phyloP scores from a whole-genome alignment of 1,140 invertebrate species.

The Zophobas morio region DNA sequence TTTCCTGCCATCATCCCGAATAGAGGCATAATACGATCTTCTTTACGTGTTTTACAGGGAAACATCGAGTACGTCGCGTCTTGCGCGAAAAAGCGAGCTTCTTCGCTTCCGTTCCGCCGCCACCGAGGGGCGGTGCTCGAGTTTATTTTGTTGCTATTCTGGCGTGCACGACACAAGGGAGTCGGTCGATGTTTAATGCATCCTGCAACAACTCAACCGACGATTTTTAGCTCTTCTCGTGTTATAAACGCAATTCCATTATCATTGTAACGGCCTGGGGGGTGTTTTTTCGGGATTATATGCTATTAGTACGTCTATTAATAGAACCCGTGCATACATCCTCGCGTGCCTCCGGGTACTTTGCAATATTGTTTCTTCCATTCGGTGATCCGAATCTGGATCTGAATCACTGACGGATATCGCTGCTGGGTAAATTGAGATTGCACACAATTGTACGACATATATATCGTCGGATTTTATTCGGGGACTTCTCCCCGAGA shows the following conservation, averaged over 20 bases:
- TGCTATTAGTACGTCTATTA: conserved; percentile 25
- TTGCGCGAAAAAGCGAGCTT: conserved; percentile 1
- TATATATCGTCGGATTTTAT: conserved; percentile 31
- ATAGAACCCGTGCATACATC: conserved; percentile 15
- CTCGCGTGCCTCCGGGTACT: conserved; percentile 30
- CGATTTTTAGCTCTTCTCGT: background rate
- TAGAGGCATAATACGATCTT: background rate
- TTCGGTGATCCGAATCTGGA: conserved; percentile 36
- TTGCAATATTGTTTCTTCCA: conserved; percentile 42
- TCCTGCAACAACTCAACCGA: background rate
- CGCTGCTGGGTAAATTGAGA: conserved; percentile 35
- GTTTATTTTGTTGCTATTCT: background rate
- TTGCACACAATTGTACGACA: conserved; percentile 42
- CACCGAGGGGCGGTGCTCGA: background rate
- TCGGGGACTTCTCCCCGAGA: conserved; percentile 19
- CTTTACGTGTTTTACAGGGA: conserved; percentile 4
- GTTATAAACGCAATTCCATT: background rate
- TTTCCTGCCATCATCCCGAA: background rate
- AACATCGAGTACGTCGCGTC: background rate
- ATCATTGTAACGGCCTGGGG: background rate
- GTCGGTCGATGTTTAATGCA: background rate
- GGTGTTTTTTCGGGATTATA: background rate
- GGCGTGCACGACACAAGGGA: background rate
- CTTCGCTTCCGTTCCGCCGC: background rate
- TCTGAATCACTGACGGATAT: conserved; percentile 39